A percentile compares a stretch with the other conserved stretches of the same genome.
phyloP scores from a whole-genome alignment of 64 coral and sea anemone genomes.

The Hydrozoanthus tunicans region DNA sequence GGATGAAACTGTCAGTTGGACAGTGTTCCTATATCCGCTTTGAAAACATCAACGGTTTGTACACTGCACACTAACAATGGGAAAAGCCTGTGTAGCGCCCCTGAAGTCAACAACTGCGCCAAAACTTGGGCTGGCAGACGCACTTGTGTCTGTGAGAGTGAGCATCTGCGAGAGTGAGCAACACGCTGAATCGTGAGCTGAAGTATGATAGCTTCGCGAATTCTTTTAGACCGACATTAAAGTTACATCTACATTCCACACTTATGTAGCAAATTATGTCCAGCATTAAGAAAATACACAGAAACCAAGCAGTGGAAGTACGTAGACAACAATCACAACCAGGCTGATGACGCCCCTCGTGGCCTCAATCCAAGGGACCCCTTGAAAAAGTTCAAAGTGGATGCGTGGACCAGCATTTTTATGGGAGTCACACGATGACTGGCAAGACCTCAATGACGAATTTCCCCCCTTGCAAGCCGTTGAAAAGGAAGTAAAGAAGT shows the following conservation, averaged over 20 bases:
- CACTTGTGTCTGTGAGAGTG: background rate
- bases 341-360: background rate
- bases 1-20: background rate
- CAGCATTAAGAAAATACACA: background rate
- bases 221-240: background rate
- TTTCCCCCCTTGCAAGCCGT: background rate
- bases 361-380: background rate
- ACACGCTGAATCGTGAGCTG: background rate
- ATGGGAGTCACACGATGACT: background rate
- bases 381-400: background rate
- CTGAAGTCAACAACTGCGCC: background rate
- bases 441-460: background rate
- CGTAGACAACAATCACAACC: background rate
- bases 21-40: background rate
- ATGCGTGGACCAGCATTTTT: background rate
- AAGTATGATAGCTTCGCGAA: background rate
- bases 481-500: background rate
- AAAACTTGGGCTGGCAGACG: background rate
- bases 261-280: background rate
- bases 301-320: background rate
- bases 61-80: background rate
- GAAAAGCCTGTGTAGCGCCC: background rate
- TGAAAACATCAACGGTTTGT: background rate
- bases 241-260: background rate
- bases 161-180: background rate